Evolutionary conservation across 2,797 vertebrate genomes (phyloP).

Genomic region (Anisognathus igniventris): DNA sequence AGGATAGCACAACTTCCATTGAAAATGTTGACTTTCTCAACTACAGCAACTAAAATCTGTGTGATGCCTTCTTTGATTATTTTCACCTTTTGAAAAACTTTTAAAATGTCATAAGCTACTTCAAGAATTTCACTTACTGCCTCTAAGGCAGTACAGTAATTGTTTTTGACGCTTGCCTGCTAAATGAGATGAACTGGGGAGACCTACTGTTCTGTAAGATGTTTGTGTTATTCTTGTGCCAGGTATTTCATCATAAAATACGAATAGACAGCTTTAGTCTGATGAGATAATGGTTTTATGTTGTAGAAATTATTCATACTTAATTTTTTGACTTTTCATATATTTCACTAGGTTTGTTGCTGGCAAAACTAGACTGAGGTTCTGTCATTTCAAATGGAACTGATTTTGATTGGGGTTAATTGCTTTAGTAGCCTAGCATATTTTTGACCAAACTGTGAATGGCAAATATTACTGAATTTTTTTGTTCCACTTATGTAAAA

Average conservation of each 20-base stretch:
- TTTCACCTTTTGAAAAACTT: background rate
- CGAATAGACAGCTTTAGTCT: background rate
- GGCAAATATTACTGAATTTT: background rate
- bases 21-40: background rate
- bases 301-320: background rate
- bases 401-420: background rate
- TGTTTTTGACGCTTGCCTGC: background rate
- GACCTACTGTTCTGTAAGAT: background rate
- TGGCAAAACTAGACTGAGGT: background rate
- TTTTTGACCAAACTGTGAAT: background rate
- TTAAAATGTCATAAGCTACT: background rate
- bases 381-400: background rate
- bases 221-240: background rate
- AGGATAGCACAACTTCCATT: background rate
- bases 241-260: background rate
- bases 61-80: background rate
- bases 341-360: background rate
- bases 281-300: background rate
- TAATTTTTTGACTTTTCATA: background rate
- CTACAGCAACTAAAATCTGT: background rate
- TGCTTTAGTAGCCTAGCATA: background rate
- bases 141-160: background rate
- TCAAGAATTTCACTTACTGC: background rate
- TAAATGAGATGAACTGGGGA: background rate
- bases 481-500: background rate